Evolutionary conservation across 2,888 invertebrate species (phyloP).

Genomic region (Phlogophora meticulosa): DNA sequence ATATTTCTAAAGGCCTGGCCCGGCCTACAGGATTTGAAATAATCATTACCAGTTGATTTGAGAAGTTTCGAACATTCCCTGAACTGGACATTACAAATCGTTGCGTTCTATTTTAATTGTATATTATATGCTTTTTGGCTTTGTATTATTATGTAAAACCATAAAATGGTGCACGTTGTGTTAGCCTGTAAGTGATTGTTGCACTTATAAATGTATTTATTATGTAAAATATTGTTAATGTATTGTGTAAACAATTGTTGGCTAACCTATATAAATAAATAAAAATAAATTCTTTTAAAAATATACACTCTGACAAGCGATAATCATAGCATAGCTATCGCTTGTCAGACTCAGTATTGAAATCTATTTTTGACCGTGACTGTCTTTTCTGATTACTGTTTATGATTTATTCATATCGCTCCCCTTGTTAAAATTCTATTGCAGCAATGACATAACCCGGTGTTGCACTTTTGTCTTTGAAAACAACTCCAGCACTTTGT

Average conservation of each 20-base stretch:
- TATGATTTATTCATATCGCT: constrained; percentile 53
- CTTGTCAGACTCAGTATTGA: constrained; percentile 21
- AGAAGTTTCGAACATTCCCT: not conserved
- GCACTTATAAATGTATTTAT: no score
- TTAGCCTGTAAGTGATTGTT: no score
- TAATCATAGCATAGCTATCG: no score
- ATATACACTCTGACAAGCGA: no score
- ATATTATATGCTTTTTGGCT: no score
- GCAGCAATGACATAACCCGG: constrained; percentile 55
- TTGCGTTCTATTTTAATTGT: not conserved
- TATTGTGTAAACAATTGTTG: no score
- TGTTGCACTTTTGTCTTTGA: constrained; percentile 59
- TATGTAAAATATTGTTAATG: no score
- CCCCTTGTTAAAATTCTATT: constrained; percentile 53
- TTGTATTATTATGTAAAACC: no score
- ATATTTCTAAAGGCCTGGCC: not conserved
- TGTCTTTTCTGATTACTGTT: constrained; percentile 39
- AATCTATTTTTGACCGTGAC: constrained; percentile 43
- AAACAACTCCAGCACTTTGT: constrained; percentile 25
- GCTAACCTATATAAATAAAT: no score
- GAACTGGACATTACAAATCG: not conserved
- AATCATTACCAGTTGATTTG: not conserved
- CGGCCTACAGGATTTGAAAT: not conserved
- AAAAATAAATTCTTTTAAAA: no score
- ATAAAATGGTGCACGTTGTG: no score